Percentiles rank a stretch among this genome's conserved stretches.
Evolutionary conservation across 2,797 vertebrate genomes (phyloP).

Genomic region (Pseudochaenichthys georgianus): DNA sequence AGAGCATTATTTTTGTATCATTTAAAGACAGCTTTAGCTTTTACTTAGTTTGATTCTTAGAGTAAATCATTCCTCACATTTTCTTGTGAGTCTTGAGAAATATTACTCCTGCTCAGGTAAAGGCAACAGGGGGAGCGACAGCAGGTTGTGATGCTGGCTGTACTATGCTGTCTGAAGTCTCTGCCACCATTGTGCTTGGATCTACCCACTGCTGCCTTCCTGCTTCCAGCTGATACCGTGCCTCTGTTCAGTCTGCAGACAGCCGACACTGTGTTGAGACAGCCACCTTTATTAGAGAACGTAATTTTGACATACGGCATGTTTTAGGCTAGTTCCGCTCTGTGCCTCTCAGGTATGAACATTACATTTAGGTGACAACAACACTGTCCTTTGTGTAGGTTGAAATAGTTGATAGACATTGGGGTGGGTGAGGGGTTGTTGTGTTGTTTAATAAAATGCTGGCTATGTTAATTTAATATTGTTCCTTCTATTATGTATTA

Average conservation of each 20-base stretch:
- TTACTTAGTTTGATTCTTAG: slow-evolving; percentile 3
- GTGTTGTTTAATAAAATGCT: background rate
- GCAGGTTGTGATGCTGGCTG: slow-evolving; percentile 86
- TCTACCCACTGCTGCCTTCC: slow-evolving; percentile 78
- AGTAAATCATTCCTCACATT: slow-evolving; percentile 10
- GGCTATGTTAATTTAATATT: too few relatives aligned
- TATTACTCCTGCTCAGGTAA: slow-evolving; percentile 76
- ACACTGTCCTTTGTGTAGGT: too few relatives aligned
- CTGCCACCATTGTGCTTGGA: slow-evolving; percentile 94
- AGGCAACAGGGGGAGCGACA: slow-evolving; percentile 85
- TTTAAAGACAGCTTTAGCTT: slow-evolving; percentile 1
- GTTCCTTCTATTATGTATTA: too few relatives aligned
- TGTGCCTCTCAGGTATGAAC: slow-evolving; percentile 9
- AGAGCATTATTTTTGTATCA: background rate
- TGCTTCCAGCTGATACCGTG: slow-evolving; percentile 90
- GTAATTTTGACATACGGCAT: slow-evolving; percentile 6
- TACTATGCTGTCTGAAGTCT: slow-evolving; percentile 90
- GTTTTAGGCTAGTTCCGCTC: slow-evolving; percentile 14
- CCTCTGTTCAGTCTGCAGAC: slow-evolving; percentile 30
- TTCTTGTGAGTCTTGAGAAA: slow-evolving; percentile 13
- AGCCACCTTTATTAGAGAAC: slow-evolving; percentile 8
- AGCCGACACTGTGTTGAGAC: slow-evolving; percentile 11
- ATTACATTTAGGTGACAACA: background rate
- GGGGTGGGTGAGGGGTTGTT: too few relatives aligned
- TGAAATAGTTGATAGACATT: too few relatives aligned